Base-by-base conservation (phyloP, 1,140 invertebrate species). In the Drosophila rhopaloa region DNA sequence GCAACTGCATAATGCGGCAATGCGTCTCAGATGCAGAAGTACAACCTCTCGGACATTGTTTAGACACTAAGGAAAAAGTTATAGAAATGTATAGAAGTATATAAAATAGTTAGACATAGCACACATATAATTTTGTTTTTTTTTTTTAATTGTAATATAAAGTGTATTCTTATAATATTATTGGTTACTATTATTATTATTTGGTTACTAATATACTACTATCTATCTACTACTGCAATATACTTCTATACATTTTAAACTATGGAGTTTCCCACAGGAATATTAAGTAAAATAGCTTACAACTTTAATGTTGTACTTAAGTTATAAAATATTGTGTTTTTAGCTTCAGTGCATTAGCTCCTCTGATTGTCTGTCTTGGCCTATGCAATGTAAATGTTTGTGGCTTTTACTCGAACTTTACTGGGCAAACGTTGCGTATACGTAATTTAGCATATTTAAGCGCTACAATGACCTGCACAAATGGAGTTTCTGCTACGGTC, bases 341-440 rank as follows among this genome's bases (percentile, higher is more conserved):
- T n/a, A 8, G 2, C 14, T 9, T 1, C 44, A 51, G 65, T 68
- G 60, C 14, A 38, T 5, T n/a, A 32, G 41, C 19, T 66, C 11
- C 65, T 37, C 32, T 32, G 29, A n/a, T 27, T 53, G 53, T 54
- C 32, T 50, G 50, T 29, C 76, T 71, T 27, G 62, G 55, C 13
- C 55, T 35, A 11, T 55, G 54, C 81, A 80, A 73, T 75, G 65
- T 47, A 76, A 76, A 76, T 79, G 66, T 76, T 79, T 82, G 83
- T 66, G 79, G 82, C 73, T 76, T 77, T 38, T 70, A 38, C 43
- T 35, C n/a, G 44, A 58, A 19, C 54, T 55, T 70, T 43, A 54
- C 53, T 75, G 5, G 38, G 65, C 47, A 63, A 48, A 78, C 46
- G 48, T 47, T 76, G 62, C 62, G 67, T 81, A 81, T 77, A 76